phyloP scores from a whole-genome alignment of 53 echinoderm and acorn worm species.

The Glandiceps talaboti region DNA sequence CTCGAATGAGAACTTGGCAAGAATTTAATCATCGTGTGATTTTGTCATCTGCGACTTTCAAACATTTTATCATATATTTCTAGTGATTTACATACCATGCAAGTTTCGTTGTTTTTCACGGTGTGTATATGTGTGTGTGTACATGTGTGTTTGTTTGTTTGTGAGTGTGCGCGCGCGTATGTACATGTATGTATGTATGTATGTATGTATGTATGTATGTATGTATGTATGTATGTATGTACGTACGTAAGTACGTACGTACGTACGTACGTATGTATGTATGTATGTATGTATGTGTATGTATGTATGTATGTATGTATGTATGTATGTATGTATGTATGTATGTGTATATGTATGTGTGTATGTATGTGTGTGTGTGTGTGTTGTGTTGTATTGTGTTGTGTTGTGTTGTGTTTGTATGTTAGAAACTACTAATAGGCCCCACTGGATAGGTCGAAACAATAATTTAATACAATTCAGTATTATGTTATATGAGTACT shows the following conservation, averaged over 20 bases:
- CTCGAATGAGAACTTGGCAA: too few species aligned
- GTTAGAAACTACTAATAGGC: too few species aligned
- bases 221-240: background rate
- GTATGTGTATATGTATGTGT: conserved; percentile 11
- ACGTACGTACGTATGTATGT: conserved; percentile 2
- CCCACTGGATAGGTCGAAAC: too few species aligned
- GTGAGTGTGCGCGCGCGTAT: background rate
- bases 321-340: conserved; percentile 9
- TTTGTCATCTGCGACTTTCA: too few species aligned
- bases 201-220: background rate
- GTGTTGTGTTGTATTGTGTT: conserved; percentile 1
- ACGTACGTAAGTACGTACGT: background rate
- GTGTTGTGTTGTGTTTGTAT: too few species aligned
- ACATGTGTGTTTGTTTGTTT: background rate
- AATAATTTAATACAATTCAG: too few species aligned
- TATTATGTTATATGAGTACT: too few species aligned
- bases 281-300: conserved; percentile 8
- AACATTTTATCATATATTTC: too few species aligned
- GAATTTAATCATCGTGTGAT: too few species aligned
- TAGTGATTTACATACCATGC: too few species aligned
- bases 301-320: conserved; percentile 6
- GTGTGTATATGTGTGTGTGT: background rate
- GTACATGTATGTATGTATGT: background rate
- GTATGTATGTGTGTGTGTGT: conserved; percentile 10
- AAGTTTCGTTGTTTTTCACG: too few species aligned